These are phyloP conservation scores for Trissoscelio sp. DNA, from an alignment of 2,888 invertebrate genomes.

Conservation along the genomic window DNA sequence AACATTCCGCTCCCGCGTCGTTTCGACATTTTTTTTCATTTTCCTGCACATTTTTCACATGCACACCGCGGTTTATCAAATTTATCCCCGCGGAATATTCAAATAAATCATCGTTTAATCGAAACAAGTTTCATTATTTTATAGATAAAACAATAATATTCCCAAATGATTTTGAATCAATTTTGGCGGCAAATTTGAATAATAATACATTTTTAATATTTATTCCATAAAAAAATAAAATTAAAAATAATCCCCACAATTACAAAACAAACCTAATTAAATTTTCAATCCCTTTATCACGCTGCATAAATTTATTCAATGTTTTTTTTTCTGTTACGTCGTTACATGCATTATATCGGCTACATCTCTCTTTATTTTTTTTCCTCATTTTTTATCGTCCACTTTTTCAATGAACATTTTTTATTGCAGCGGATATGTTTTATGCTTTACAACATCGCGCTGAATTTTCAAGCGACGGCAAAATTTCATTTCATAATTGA, in stretches of 20 bases:
- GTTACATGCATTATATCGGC: neutral
- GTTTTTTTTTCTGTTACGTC: conserved; percentile 4
- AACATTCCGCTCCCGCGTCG: conserved; percentile 24
- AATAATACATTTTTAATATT: neutral
- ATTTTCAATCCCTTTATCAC: neutral
- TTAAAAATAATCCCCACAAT: neutral
- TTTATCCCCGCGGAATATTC: conserved; percentile 14
- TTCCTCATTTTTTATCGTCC: neutral
- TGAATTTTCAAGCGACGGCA: neutral
- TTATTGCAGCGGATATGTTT: conserved; percentile 4
- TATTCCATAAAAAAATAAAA: neutral
- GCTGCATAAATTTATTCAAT: conserved; percentile 9
- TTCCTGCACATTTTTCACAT: conserved; percentile 15
- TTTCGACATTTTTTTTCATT: conserved; percentile 8
- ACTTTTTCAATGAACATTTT: conserved; percentile 21
- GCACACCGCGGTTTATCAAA: conserved; percentile 21
- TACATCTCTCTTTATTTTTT: neutral
- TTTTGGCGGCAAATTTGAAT: neutral
- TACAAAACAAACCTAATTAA: neutral
- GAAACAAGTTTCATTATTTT: conserved; percentile 9
- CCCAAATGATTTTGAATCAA: too few species aligned
- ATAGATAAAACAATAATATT: neutral
- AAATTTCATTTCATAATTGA: conserved; percentile 20
- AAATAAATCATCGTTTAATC: conserved; percentile 38
- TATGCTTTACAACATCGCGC: neutral